Conservation (phyloP, 2,797 vertebrate species). For the Pelodytes ibericus region DNA sequence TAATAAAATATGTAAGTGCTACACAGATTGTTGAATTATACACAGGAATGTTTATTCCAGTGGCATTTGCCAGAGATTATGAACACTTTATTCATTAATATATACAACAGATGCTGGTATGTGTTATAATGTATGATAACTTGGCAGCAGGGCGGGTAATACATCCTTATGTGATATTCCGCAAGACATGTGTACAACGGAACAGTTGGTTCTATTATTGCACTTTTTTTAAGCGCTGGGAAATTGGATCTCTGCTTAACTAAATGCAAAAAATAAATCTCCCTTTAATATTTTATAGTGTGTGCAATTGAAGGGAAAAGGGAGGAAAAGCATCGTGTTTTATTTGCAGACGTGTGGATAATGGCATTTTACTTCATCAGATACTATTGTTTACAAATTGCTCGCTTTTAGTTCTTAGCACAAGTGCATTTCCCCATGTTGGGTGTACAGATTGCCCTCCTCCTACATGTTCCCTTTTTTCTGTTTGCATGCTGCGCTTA, state of each 20-base stretch:
- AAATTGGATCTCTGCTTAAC: neutral
- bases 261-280: neutral
- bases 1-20: slow-evolving; percentile 16
- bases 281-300: neutral
- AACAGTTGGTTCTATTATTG: neutral
- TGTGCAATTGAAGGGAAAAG: neutral
- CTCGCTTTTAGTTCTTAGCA: neutral
- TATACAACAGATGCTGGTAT: slow-evolving; percentile 1
- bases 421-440: slow-evolving; percentile 12
- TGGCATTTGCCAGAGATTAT: slow-evolving; percentile 14
- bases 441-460: slow-evolving; percentile 30
- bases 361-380: neutral
- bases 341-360: neutral
- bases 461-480: slow-evolving; percentile 19
- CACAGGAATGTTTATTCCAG: slow-evolving; percentile 3
- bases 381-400: slow-evolving; percentile 10
- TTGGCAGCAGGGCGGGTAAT: neutral
- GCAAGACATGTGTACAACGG: neutral
- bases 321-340: neutral
- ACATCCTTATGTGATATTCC: neutral
- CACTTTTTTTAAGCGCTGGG: neutral
- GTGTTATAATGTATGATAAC: neutral
- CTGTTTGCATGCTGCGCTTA: slow-evolving; percentile 16
- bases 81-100: slow-evolving; percentile 11
- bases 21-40: slow-evolving; percentile 4